Conservation (phyloP, 53 echinoderm and acorn worm genomes). For the Echinometra lucunter region DNA sequence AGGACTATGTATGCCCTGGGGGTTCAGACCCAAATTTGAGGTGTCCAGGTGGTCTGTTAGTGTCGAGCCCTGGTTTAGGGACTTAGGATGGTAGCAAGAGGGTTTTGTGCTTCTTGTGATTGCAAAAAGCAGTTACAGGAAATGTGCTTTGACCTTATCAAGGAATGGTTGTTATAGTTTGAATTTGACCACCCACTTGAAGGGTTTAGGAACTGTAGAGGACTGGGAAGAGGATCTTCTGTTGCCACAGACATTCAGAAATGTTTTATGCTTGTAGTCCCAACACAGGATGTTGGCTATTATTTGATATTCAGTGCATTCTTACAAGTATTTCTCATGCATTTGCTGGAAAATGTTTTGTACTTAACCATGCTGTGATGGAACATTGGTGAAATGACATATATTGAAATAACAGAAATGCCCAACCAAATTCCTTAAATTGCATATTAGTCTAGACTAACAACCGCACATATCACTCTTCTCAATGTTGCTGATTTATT, state of each 20-base stretch:
- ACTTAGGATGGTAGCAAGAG: background rate
- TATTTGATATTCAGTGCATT: background rate
- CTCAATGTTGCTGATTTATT: background rate
- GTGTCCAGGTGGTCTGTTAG: no score
- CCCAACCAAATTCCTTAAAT: background rate
- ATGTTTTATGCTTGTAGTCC: no score
- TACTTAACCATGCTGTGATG: background rate
- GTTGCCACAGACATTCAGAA: no score
- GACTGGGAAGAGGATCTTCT: background rate
- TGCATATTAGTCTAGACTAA: background rate
- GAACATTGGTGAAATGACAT: background rate
- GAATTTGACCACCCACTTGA: no score
- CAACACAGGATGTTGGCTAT: no score
- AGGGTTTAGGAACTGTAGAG: no score
- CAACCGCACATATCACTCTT: background rate
- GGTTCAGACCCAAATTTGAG: no score
- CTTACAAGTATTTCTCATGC: no score
- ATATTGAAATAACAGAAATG: background rate
- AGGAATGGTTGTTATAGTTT: background rate
- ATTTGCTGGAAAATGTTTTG: background rate
- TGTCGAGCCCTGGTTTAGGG: no score
- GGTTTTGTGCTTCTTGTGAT: background rate
- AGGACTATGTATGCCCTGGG: no score
- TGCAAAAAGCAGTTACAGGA: background rate
- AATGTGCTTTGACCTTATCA: background rate